Evolutionary conservation across 2,797 vertebrate species (phyloP), one percentile per base, ranked within the genome.

Genomic region (Macroramphosus scolopax): DNA sequence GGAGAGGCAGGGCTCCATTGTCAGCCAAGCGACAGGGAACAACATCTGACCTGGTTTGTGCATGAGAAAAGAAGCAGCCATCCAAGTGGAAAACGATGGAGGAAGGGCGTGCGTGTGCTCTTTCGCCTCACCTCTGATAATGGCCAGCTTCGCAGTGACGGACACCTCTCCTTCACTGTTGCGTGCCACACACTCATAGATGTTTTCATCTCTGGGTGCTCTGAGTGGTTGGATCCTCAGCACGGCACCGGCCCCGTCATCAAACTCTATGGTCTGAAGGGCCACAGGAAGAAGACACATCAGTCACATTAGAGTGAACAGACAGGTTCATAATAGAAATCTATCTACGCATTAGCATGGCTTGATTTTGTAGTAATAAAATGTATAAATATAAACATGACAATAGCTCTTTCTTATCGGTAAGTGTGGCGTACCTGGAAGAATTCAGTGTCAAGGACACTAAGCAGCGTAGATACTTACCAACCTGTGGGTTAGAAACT

Each of bases 221-320:
- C 96, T 82, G 12, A 98, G 93, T 0, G 96, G 96, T 78, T 98
- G 96, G 85, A 98, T 98, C 74, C 96, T 89, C 75, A 98, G 68
- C 46, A 98, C 96, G 0, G 96, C 96, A 2, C 96, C 96, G 0
- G 96, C 92, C 0, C 95, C 95, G 31, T 95, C 95, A 12, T 98
- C 96, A 68, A 97, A 98, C 66, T 97, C 95, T 14, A 98, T 93
- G 0, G 94, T 97, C 96, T 98, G 85, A 35, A 69, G 38, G 51
- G 59, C 64, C 70, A 75, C 31, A 62, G 38, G 61, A 54, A 9
- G n/a, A 24, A 51, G 2, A 48, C 5, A 16, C 12, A 48, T 79
- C 53, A 83, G 66, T 30, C 45, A 72, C 45, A 35, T 55, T 51
- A 58, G 28, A 34, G 47, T 0, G 37, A 44, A 33, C 29, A 5